Evolutionary conservation across 2,888 invertebrate species (phyloP), one percentile per base, ranked within the genome.

Genomic region (Lottia scabra): DNA sequence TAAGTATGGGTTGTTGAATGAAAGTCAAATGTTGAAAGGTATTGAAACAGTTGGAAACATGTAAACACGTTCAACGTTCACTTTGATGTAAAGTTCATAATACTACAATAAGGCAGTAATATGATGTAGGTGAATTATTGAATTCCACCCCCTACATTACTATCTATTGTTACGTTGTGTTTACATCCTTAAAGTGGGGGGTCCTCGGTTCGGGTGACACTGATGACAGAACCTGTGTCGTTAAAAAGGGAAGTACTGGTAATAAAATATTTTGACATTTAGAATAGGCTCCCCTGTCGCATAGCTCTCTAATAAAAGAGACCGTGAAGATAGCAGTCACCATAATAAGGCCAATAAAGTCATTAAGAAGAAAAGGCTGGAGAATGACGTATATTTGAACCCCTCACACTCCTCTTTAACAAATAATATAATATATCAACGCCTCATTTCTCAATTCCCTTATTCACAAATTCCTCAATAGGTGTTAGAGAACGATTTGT

Each of bases 351-450:
- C 23, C 56, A 56, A 56, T 56, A 56, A 56, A 56, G 23, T 56
- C 56, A 56, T 56, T 56, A 56, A 19, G 56, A 23, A 23, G 56
- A 56, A 56, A 30, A 19, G 56, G 56, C 6, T 19, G 56, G 16
- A n/a, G 56, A 56, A 23, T 56, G 56, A 56, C 56, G 56, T 56
- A 23, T 56, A 56, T 56, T 23, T 56, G 12, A 56, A 19, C 56
- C 56, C 56, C 56, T 56, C 23, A 23, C 23, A 38, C 38, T 56
- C 56, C 23, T 56, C 23, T 56, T 23, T 56, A 23, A 19, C 56
- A 56, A 23, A 23, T 56, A 56, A 56, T 56, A 56, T 23, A 56
- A 56, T 23, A 56, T 56, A 56, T 56, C 56, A 56, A 56, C 56
- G 56, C 56, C 56, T 56, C 56, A 56, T 56, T 56, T 56, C 56